Evolutionary conservation across 2,888 invertebrate genomes (phyloP).

Genomic region (Pseudeuparius sepicola): DNA sequence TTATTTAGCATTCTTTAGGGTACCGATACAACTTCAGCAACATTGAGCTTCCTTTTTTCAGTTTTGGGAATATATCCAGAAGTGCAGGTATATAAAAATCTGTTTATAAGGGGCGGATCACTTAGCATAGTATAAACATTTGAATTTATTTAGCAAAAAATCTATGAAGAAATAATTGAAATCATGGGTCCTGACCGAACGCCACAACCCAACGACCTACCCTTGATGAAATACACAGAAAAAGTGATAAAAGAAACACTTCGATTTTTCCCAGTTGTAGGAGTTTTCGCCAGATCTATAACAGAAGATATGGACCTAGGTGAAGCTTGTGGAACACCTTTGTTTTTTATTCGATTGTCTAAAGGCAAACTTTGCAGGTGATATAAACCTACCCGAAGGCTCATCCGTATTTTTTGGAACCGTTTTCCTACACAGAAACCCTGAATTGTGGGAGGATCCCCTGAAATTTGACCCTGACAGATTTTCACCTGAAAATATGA

Average conservation of each 20-base stretch:
- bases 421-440: slow-evolving; percentile 36
- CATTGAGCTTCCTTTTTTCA: neutral
- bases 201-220: slow-evolving; percentile 19
- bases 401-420: slow-evolving; percentile 7
- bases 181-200: slow-evolving; percentile 19
- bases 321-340: slow-evolving; percentile 5
- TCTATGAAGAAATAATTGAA: slow-evolving; percentile 22
- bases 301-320: slow-evolving; percentile 22
- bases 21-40: neutral
- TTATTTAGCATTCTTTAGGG: neutral
- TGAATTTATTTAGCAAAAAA: slow-evolving; percentile 20
- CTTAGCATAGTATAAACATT: too few relatives aligned
- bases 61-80: slow-evolving; percentile 1
- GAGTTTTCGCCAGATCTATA: slow-evolving; percentile 16
- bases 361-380: slow-evolving; percentile 11
- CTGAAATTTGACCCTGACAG: slow-evolving; percentile 48
- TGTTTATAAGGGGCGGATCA: neutral
- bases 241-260: slow-evolving; percentile 26
- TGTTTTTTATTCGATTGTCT: too few relatives aligned
- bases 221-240: slow-evolving; percentile 24
- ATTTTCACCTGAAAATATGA: slow-evolving; percentile 38
- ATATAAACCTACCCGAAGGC: slow-evolving; percentile 10
- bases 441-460: slow-evolving; percentile 46
- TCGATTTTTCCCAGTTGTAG: slow-evolving; percentile 24
- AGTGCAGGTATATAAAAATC: neutral